Evolutionary conservation across 2,113 vertebrate species (phyloP).

Genomic region (Microcebus lehilahytsara): DNA sequence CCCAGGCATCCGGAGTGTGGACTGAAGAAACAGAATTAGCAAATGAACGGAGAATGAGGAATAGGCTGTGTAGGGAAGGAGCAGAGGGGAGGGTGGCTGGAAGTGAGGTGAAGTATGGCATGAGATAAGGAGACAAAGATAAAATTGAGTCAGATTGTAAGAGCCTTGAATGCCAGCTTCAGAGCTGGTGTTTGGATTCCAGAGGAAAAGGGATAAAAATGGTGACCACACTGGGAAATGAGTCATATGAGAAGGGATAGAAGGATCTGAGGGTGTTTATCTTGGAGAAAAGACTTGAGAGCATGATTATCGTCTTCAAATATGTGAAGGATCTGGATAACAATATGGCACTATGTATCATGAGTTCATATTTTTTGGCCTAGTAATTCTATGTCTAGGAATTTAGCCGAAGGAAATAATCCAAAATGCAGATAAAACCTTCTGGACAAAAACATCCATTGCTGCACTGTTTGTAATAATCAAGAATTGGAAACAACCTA

Average conservation of each 20-base stretch:
- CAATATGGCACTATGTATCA: neutral
- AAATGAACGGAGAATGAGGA: neutral
- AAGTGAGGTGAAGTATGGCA: neutral
- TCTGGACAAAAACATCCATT: neutral
- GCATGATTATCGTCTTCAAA: neutral
- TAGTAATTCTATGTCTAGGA: conserved; percentile 24
- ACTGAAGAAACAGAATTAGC: neutral
- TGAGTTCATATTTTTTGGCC: conserved; percentile 2
- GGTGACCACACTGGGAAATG: neutral
- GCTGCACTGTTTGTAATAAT: conserved; percentile 25
- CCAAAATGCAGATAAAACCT: neutral
- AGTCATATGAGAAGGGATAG: neutral
- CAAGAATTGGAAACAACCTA: conserved; percentile 8
- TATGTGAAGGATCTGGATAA: neutral
- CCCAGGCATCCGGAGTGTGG: neutral
- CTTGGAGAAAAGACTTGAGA: neutral
- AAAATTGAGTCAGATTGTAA: neutral
- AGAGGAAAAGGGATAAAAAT: neutral
- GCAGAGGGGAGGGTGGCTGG: neutral
- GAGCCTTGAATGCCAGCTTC: neutral
- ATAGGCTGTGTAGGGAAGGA: no score
- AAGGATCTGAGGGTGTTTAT: neutral
- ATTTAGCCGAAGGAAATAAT: conserved; percentile 45
- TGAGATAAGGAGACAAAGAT: neutral
- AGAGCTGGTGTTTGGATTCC: neutral